Base-by-base conservation (phyloP, 2,888 invertebrate species). In the Nezara viridula region DNA sequence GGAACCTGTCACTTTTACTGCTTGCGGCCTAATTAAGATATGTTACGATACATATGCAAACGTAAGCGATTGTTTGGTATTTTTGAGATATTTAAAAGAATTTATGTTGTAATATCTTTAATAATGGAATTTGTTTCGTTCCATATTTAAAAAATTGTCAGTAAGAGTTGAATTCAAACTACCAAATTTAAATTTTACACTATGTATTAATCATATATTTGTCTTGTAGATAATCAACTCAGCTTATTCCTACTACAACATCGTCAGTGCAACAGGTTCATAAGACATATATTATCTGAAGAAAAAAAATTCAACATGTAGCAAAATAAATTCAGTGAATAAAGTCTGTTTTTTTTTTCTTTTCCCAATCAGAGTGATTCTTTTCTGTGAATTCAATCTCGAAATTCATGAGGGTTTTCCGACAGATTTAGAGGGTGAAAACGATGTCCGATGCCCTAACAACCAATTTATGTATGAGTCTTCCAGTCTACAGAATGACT, bases 191-290 rank as follows among this genome's bases (percentile, higher is more conserved):
- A n/a, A n/a, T n/a, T n/a, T n/a, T n/a, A n/a, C n/a, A n/a, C n/a
- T n/a, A n/a, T n/a, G n/a, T 44, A 44, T 44, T 44, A 44, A 44
- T n/a, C n/a, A 27, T 60, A 5, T 60, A 4, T 6, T 60, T 81
- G 24, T 44, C 5, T 81, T 81, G 3, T 21, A 81, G 81, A 81
- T 81, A 81, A 81, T 81, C 24, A 81, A 81, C n/a, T 44, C 81
- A 24, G 81, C 81, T 6, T 81, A 81, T 44, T 81, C 81, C 5
- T 81, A 81, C n/a, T 81, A 81, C 44, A 81, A 81, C 21, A 81
- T 81, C n/a, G 81, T 44, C 81, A 81, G 40, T 81, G 81, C 81
- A 4, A 81, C 81, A 21, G 81, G 81, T n/a, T 73, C 66, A 73
- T 73, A 73, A 37, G 37, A 19, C 37, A 44, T 10, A 44, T 44